Base-by-base conservation (phyloP, 1,140 invertebrate genomes). In the Drosophila nebulosa region DNA sequence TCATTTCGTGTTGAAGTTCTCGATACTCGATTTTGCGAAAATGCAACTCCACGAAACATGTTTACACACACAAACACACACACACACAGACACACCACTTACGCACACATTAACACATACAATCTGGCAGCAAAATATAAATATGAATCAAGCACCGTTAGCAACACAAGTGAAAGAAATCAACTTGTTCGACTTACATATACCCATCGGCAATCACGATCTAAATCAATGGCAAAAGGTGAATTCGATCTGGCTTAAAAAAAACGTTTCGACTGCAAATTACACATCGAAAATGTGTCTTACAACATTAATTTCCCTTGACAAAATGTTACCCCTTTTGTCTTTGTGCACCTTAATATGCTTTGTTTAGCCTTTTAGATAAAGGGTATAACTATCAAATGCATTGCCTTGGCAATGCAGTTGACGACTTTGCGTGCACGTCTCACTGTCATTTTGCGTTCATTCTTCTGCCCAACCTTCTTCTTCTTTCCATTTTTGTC, bases 71-170 rank as follows among this genome's bases (percentile, higher is more conserved):
- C 55, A 64, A 22, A 55, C 60, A 59, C 55, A 58, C 35, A 57
- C 26, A 52, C 21, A 16, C 35, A 60, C 21, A 16, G 27, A 60
- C 32, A 53, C 12, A 58, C 9, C 21, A n/a, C 2, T 22, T 66
- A 67, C 46, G 30, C 30, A 18, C 36, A 64, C 52, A 36, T 14
- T 36, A 26, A 22, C 52, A 36, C 9, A 32, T 12, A 21, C 39
- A 55, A 30, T 30, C 27, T 7, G 7, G 10, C 30, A 32, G 7
- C 9, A 36, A 58, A 67, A 55, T 83, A 76, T 79, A 80, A 74
- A 78, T 78, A 88, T 67, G 60, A 71, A 59, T 64, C 61, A 69
- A 80, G 83, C 83, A 86, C 81, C 81, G 81, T 86, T 86, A 86
- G 81, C 81, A 88, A 86, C 78, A 81, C 78, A 81, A 35, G 18